Evolutionary conservation across 2,113 vertebrate species (phyloP).

Genomic region (Tetrao urogallus): DNA sequence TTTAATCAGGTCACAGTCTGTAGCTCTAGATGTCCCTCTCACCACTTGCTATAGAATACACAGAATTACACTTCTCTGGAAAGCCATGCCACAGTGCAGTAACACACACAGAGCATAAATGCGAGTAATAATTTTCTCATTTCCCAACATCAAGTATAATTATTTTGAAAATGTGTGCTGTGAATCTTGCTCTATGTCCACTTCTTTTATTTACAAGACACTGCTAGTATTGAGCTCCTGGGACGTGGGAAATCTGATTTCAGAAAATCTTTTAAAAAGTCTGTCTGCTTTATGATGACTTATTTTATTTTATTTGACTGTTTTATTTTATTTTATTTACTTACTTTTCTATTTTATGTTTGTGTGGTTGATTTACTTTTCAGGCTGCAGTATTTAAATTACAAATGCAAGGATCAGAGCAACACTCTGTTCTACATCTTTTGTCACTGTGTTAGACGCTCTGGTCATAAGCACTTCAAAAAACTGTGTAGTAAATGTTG

Average conservation of each 20-base stretch:
- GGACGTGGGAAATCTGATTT: not conserved
- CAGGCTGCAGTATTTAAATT: not conserved
- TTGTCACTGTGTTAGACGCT: not conserved
- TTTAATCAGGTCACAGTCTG: rapidly evolving
- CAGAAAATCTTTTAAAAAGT: not conserved
- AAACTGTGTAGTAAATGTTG: not conserved
- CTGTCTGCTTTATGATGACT: not conserved
- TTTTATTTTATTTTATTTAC: no score
- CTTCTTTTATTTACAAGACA: not conserved
- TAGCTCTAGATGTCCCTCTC: not conserved
- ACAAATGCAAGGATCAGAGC: not conserved
- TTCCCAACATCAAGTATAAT: not conserved
- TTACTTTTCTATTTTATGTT: not conserved
- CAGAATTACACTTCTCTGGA: not conserved
- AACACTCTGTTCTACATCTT: rapidly evolving
- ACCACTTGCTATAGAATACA: not conserved
- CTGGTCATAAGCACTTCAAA: not conserved
- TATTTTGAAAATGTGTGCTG: not conserved
- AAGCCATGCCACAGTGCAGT: not conserved
- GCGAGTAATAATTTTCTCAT: not conserved
- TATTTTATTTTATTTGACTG: not conserved
- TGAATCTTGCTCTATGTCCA: not conserved
- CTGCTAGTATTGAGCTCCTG: not conserved
- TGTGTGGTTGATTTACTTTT: not conserved
- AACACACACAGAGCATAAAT: not conserved